Percentiles rank a stretch among this genome's conserved stretches.
Evolutionary conservation across 1,140 invertebrate species (phyloP).

Genomic region (Pteromalus puparum): DNA sequence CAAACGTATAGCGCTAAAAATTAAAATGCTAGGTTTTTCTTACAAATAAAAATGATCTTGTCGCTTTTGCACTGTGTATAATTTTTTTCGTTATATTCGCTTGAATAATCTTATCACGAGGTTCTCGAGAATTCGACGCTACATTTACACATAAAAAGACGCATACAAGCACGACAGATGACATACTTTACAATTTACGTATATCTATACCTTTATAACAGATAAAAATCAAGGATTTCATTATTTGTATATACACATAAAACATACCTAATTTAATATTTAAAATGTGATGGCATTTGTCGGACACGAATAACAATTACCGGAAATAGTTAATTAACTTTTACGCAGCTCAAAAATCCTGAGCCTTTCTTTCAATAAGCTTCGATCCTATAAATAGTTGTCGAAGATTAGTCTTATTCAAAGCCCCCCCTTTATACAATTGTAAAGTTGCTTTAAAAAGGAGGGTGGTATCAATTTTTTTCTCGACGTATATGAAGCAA

Average conservation of each 20-base stretch:
- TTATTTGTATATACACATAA: constrained; percentile 25
- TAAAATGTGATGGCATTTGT: constrained; percentile 49
- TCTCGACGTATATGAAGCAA: neutral
- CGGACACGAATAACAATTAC: constrained; percentile 13
- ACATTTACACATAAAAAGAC: constrained; percentile 18
- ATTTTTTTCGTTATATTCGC: neutral
- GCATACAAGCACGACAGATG: constrained; percentile 26
- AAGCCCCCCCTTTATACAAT: neutral
- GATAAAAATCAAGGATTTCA: constrained; percentile 45
- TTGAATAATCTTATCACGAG: constrained; percentile 5
- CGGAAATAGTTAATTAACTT: neutral
- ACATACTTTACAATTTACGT: constrained; percentile 28
- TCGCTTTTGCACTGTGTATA: neutral
- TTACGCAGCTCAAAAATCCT: neutral
- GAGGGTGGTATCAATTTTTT: neutral
- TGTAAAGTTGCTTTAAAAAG: neutral
- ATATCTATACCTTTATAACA: constrained; percentile 48
- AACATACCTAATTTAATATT: constrained; percentile 7
- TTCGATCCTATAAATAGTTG: neutral
- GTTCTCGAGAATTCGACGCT: neutral
- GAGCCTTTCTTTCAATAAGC: neutral
- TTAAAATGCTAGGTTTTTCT: neutral
- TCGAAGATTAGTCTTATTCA: neutral
- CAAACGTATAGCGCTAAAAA: constrained; percentile 4
- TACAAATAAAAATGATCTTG: neutral